Conservation (phyloP, 2,888 invertebrate genomes). For the Hirtodrosophila duncani region DNA sequence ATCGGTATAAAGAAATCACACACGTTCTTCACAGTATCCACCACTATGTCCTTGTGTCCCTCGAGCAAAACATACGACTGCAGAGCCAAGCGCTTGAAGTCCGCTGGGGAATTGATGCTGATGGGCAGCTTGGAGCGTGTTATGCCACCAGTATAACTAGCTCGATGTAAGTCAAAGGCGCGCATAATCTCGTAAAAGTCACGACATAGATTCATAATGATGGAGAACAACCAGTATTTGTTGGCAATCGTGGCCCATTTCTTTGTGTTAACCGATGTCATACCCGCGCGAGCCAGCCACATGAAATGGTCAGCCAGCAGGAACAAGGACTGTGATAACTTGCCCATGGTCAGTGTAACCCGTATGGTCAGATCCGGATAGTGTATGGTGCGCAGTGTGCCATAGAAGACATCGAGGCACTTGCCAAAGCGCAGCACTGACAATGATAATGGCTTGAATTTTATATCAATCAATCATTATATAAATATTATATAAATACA, state of each 20-base stretch:
- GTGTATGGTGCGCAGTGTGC: conserved; percentile 84
- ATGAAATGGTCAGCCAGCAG: conserved; percentile 91
- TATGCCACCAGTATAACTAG: conserved; percentile 77
- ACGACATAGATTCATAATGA: conserved; percentile 87
- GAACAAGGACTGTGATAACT: conserved; percentile 88
- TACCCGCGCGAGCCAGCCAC: conserved; percentile 88
- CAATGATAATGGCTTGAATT: not conserved
- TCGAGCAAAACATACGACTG: conserved; percentile 67
- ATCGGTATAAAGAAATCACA: conserved; percentile 93
- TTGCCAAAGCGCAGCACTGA: conserved; percentile 91
- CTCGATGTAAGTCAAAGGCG: conserved; percentile 81
- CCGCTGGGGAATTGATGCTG: conserved; percentile 56
- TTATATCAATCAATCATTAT: not conserved
- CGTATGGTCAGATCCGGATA: conserved; percentile 86
- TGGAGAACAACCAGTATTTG: conserved; percentile 91
- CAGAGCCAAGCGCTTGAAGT: conserved; percentile 57
- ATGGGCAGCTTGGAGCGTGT: conserved; percentile 57
- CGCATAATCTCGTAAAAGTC: conserved; percentile 90
- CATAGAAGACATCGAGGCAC: conserved; percentile 89
- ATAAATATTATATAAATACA: not conserved
- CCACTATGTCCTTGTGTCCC: conserved; percentile 83
- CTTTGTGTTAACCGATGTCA: conserved; percentile 82
- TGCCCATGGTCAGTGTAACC: conserved; percentile 86
- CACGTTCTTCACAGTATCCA: conserved; percentile 91
- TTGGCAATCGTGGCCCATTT: conserved; percentile 87